Conservation (phyloP, 2,888 invertebrate genomes). For the Polydrusus pterygomalis region DNA sequence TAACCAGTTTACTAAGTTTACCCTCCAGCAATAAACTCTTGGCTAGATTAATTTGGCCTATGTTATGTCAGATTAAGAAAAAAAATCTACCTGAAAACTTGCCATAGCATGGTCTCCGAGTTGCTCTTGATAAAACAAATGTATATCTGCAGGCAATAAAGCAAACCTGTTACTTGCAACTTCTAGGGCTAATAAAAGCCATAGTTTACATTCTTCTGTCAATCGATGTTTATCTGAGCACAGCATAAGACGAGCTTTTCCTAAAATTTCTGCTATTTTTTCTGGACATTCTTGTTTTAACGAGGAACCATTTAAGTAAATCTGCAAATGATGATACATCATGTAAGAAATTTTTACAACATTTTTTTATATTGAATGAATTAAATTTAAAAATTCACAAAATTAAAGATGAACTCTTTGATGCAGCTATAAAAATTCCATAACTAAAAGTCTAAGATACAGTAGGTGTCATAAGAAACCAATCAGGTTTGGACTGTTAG, state of each 20-base stretch:
- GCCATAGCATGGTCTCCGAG: constrained; percentile 67
- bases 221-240: constrained; percentile 65
- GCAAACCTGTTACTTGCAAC: constrained; percentile 68
- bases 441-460: no score
- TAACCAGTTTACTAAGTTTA: no score
- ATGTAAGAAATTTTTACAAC: background rate
- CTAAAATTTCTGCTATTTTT: constrained; percentile 66
- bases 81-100: constrained; percentile 65
- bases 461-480: no score
- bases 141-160: constrained; percentile 66
- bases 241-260: constrained; percentile 66
- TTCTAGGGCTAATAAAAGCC: constrained; percentile 71
- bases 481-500: no score
- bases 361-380: no score
- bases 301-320: constrained; percentile 68
- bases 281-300: constrained; percentile 62
- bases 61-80: no score
- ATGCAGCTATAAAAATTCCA: no score
- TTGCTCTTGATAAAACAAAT: constrained; percentile 69
- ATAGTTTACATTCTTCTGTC: constrained; percentile 67
- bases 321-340: constrained; percentile 62
- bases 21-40: no score
- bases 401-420: background rate
- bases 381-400: no score
- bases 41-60: background rate